Evolutionary conservation across 2,888 invertebrate genomes (phyloP).

Genomic region (Andrena fulva): DNA sequence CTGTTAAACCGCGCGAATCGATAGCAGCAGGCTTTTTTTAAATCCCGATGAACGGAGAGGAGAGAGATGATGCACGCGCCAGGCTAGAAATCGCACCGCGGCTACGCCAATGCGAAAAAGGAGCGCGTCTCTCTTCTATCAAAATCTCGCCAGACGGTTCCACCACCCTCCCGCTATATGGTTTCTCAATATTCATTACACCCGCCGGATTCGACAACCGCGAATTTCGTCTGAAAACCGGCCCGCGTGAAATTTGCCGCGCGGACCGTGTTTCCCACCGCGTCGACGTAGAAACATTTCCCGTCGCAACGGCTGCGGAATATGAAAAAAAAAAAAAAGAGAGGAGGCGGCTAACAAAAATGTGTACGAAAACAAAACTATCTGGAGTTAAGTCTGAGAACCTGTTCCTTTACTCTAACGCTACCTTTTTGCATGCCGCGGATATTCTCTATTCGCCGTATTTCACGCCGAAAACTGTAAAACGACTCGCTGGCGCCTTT

Average conservation of each 20-base stretch:
- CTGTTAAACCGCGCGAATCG: constrained; percentile 60
- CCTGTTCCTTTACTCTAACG: constrained; percentile 39
- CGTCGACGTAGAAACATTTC: not conserved
- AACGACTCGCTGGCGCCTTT: constrained; percentile 42
- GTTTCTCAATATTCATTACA: constrained; percentile 15
- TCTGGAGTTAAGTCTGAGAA: constrained; percentile 21
- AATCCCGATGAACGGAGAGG: constrained; percentile 38
- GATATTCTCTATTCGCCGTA: constrained; percentile 26
- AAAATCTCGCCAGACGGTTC: constrained; percentile 15
- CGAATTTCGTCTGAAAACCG: constrained; percentile 17
- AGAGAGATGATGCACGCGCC: constrained; percentile 14
- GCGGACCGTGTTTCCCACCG: constrained; percentile 19
- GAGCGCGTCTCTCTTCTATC: constrained; percentile 7
- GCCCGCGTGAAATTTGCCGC: constrained; percentile 13
- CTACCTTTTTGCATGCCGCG: constrained; percentile 32
- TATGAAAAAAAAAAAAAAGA: not conserved
- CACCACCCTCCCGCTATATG: not conserved
- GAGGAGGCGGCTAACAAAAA: not conserved
- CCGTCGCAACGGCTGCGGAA: not conserved
- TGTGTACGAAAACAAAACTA: not conserved
- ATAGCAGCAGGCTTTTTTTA: constrained; percentile 51
- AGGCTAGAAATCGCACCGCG: constrained; percentile 35
- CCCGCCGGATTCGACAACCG: constrained; percentile 7
- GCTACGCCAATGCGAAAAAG: constrained; percentile 14
- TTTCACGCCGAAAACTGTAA: constrained; percentile 30